These are phyloP conservation scores for Rafetus swinhoei DNA, from an alignment of 2,113 vertebrate species.

Conservation along the genomic window DNA sequence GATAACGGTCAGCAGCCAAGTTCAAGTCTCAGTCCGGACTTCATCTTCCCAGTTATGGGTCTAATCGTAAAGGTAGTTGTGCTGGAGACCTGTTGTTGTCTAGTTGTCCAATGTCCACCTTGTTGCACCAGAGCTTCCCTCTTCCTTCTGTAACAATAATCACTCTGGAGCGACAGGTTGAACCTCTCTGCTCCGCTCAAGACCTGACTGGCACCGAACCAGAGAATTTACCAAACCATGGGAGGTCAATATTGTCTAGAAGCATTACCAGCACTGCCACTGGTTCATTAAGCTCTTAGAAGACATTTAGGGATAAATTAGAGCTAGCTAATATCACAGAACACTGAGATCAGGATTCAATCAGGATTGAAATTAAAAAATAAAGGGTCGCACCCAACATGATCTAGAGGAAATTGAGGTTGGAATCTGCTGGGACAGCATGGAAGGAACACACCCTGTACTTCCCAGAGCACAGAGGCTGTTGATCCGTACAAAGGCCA, in stretches of 20 bases:
- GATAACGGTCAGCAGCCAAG: not conserved
- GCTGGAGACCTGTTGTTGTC: not conserved
- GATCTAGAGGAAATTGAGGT: accelerated
- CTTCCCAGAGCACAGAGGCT: not conserved
- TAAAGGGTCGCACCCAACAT: not conserved
- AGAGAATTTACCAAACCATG: no score
- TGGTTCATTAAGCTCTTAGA: no score
- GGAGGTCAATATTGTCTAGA: no score
- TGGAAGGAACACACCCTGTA: accelerated
- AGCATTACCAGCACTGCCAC: no score
- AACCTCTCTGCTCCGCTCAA: no score
- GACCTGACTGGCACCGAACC: no score
- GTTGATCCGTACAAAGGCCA: not conserved
- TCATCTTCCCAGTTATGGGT: not conserved
- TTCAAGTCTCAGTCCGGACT: not conserved
- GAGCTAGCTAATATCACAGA: no score
- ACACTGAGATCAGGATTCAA: no score
- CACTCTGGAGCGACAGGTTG: not conserved
- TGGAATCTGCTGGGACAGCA: not conserved
- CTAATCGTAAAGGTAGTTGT: not conserved
- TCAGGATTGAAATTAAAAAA: not conserved
- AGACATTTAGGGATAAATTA: no score
- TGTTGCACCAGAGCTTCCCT: not conserved
- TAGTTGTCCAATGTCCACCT: slow-evolving; percentile 17
- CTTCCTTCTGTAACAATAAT: not conserved